Base-by-base conservation (phyloP, 1,140 invertebrate genomes). In the Calliopsis andreniformis region DNA sequence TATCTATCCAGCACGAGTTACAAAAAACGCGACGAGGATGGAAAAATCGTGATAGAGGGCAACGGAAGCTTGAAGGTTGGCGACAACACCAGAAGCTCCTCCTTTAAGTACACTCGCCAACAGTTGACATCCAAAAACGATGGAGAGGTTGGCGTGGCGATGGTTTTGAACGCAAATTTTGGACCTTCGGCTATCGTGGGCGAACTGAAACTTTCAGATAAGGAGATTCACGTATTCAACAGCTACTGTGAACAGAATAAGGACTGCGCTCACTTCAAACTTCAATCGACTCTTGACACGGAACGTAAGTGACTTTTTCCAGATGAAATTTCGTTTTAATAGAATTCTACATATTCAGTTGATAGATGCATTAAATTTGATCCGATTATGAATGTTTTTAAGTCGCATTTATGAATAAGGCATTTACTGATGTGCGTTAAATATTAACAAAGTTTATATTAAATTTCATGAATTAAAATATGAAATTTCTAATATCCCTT, bases 191-290 rank as follows among this genome's bases (percentile, higher is more conserved):
- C 93, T 18, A 87, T 93, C 10, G 88, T 95, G 23, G 93, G 94
- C 0, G 95, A 96, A 78, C 87, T 94, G 2, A 95, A 95, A 76
- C 83, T 95, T 8, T 95, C 95, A 32, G 95, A 96, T 86, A 93
- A 95, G 69, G 94, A 95, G 75, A 93, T 95, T 76, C 94, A 95
- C 80, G 91, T 94, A 6, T 94, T 95, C 39, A 93, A 94, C 53
- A 95, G 95, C 6, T 95, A 95, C 87, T 96, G 96, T 86, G 95
- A 96, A 71, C 94, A 96, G 86, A 96, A 94, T 87, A 96, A 96
- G 76, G 94, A 96, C 77, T 96, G 96, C 83, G 94, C 95, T 3
- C 94, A 96, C 78, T 92, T 95, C 45, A 95, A 96, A 85, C 72
- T 96, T 10, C 93, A 95, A 63, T 94, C 94, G 18, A 94, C 94